Evolutionary conservation across 2,113 vertebrate species (phyloP).

Genomic region (Myxocyprinus asiaticus): DNA sequence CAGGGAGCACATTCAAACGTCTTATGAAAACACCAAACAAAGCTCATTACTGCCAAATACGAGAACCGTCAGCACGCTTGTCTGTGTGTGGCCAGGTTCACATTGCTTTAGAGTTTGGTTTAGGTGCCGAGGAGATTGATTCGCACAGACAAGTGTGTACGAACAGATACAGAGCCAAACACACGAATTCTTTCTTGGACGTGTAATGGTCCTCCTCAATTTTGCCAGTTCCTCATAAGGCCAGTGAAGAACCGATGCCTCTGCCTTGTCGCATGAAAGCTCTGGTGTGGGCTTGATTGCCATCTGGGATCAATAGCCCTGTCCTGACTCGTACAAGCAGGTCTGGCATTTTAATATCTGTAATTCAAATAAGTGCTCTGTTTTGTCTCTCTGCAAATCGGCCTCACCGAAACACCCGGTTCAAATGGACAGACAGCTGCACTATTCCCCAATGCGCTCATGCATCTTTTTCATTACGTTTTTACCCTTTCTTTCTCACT

Average conservation of each 20-base stretch:
- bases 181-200: constrained; percentile 26
- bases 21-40: too few species aligned
- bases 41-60: too few species aligned
- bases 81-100: constrained; percentile 27
- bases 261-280: constrained; percentile 62
- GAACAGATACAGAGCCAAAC: not conserved
- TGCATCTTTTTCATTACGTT: constrained; percentile 21
- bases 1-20: too few species aligned
- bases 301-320: constrained; percentile 79
- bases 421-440: constrained; percentile 44
- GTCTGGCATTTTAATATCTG: constrained; percentile 78
- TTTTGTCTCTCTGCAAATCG: constrained; percentile 70
- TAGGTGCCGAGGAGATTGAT: constrained; percentile 5
- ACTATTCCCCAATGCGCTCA: constrained; percentile 19
- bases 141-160: constrained; percentile 11
- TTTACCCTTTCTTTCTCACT: constrained; percentile 1
- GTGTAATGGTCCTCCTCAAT: constrained; percentile 28
- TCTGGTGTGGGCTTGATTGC: constrained; percentile 61
- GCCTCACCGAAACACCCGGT: constrained; percentile 51
- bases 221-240: constrained; percentile 2
- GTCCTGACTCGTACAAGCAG: constrained; percentile 69
- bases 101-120: constrained; percentile 15
- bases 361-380: constrained; percentile 77
- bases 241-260: constrained; percentile 16
- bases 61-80: not conserved